Conservation (phyloP, 2,113 vertebrate genomes). For the human region DNA sequence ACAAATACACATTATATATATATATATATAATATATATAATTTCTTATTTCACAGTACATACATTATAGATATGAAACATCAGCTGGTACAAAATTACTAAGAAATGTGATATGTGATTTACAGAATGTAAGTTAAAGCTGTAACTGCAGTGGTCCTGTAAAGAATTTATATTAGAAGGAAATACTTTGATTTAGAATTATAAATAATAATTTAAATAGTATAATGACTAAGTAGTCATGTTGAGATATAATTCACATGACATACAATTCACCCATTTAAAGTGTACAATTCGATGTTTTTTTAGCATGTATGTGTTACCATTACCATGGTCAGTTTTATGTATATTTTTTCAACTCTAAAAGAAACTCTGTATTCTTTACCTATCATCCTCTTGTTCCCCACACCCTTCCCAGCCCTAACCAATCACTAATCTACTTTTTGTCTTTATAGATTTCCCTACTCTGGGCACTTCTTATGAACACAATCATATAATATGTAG, state of each 20-base stretch:
- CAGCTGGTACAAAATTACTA: neutral
- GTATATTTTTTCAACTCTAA: neutral
- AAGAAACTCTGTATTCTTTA: neutral
- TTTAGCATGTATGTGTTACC: neutral
- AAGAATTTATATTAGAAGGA: neutral
- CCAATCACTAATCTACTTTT: neutral
- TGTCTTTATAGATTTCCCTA: neutral
- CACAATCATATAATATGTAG: neutral
- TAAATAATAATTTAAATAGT: neutral
- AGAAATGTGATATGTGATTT: neutral
- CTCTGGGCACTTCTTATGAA: neutral
- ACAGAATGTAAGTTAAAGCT: neutral
- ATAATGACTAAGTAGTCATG: neutral
- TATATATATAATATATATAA: too few relatives aligned
- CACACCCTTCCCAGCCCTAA: neutral
- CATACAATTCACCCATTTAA: neutral
- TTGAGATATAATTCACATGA: neutral
- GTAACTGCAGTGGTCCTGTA: neutral
- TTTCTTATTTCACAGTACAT: neutral
- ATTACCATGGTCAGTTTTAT: neutral
- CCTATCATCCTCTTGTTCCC: neutral
- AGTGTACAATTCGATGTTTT: neutral
- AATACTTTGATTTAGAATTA: neutral
- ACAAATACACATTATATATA: too few relatives aligned
- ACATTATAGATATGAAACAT: neutral